phyloP scores from a whole-genome alignment of 1,140 invertebrate species.

The Orchesella cincta region DNA sequence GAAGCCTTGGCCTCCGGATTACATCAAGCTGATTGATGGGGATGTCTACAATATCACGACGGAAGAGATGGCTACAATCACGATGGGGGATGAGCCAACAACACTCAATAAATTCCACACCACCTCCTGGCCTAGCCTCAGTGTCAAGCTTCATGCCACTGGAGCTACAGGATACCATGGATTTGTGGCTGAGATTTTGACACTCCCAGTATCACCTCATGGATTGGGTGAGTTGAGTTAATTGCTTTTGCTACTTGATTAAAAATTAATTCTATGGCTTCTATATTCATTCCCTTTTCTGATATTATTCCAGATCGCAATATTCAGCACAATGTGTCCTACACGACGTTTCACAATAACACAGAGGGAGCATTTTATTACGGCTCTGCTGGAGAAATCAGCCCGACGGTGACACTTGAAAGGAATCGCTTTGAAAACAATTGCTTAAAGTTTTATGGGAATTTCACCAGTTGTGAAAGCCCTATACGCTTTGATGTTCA shows the following conservation, averaged over 20 bases:
- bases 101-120: conserved; percentile 71
- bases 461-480: conserved; percentile 85
- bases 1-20: conserved; percentile 77
- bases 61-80: conserved; percentile 69
- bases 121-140: conserved; percentile 76
- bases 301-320: conserved; percentile 71
- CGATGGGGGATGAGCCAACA: conserved; percentile 68
- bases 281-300: conserved; percentile 34
- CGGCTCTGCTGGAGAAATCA: conserved; percentile 90
- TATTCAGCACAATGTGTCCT: conserved; percentile 86
- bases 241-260: conserved; percentile 22
- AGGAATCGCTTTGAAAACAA: conserved; percentile 85
- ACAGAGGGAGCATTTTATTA: conserved; percentile 85
- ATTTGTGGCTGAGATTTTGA: conserved; percentile 96
- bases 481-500: conserved; percentile 87
- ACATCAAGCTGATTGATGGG: conserved; percentile 85
- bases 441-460: conserved; percentile 88
- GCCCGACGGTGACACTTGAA: conserved; percentile 85
- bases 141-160: conserved; percentile 88
- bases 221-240: conserved; percentile 73
- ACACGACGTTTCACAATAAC: conserved; percentile 80
- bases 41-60: conserved; percentile 85
- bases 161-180: conserved; percentile 90
- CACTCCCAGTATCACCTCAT: conserved; percentile 85
- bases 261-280: conserved; percentile 19